Percentiles rank a stretch among this genome's conserved stretches.
Conservation (phyloP, 1,140 invertebrate species). For the Anadara kagoshimensis region DNA sequence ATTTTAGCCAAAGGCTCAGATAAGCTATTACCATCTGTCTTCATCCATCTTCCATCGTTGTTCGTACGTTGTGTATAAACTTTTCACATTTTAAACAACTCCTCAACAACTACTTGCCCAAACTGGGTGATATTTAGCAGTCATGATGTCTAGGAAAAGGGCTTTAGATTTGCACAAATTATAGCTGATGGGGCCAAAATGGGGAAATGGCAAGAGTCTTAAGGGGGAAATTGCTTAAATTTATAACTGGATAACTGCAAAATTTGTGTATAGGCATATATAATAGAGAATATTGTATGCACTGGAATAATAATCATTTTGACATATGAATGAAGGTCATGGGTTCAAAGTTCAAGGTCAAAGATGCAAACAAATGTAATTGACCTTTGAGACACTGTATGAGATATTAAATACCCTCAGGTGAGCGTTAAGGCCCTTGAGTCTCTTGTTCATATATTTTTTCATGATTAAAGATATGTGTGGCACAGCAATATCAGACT, state of each 20-base stretch:
- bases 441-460: neutral
- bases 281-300: neutral
- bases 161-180: neutral
- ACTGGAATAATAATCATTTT: neutral
- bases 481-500: conserved; percentile 7
- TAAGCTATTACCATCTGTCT: no score
- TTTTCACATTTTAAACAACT: no score
- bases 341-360: no score
- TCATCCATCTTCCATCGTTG: no score
- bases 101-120: no score
- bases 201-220: neutral
- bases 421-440: neutral
- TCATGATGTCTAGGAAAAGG: no score
- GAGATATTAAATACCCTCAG: no score
- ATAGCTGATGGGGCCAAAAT: neutral
- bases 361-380: no score
- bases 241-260: neutral
- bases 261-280: neutral
- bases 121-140: no score
- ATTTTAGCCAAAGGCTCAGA: no score
- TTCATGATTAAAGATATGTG: neutral
- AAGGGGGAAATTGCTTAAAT: neutral
- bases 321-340: neutral
- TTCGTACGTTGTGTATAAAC: no score
- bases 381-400: no score